Percentiles rank a stretch among this genome's conserved stretches.
These are phyloP conservation scores for Ictalurus punctatus DNA, from an alignment of 2,113 vertebrate genomes.

Conservation along the genomic window DNA sequence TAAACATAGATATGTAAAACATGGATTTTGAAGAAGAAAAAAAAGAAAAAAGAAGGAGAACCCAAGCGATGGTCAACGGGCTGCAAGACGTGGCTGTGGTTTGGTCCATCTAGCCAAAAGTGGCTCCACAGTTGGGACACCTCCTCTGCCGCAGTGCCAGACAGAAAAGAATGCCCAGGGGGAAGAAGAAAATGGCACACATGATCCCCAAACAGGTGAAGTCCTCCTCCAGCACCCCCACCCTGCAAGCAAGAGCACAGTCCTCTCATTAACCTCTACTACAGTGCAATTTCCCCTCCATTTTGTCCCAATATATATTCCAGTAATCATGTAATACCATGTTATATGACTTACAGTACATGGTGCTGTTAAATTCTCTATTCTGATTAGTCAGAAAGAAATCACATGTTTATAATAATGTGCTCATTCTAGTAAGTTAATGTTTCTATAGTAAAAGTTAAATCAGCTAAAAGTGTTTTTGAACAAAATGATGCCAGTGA, in stretches of 20 bases:
- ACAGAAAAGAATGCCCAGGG: slow-evolving; percentile 95
- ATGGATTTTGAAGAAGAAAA: slow-evolving; percentile 25
- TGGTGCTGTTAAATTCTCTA: not conserved
- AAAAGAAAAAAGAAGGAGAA: slow-evolving; percentile 38
- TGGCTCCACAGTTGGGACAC: slow-evolving; percentile 96
- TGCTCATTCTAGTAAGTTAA: not conserved
- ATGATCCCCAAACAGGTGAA: slow-evolving; percentile 96
- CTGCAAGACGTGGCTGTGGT: slow-evolving; percentile 39
- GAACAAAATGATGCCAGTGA: not conserved
- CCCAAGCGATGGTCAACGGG: slow-evolving; percentile 23
- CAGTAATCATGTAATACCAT: not conserved
- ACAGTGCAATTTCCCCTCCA: not conserved
- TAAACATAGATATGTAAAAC: slow-evolving; percentile 34
- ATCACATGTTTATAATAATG: not conserved
- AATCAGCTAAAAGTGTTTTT: not conserved
- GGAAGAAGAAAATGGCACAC: slow-evolving; percentile 95
- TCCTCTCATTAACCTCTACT: not conserved
- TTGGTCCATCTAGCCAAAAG: slow-evolving; percentile 85
- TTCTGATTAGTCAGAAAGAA: not conserved
- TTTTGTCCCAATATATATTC: not conserved
- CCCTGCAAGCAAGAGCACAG: slow-evolving; percentile 71
- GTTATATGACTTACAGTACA: not conserved
- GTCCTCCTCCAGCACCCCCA: slow-evolving; percentile 95
- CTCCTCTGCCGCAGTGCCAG: slow-evolving; percentile 92
- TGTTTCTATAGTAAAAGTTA: not conserved